Base-by-base conservation (phyloP, 2,888 invertebrate species). In the Diogma glabrata region DNA sequence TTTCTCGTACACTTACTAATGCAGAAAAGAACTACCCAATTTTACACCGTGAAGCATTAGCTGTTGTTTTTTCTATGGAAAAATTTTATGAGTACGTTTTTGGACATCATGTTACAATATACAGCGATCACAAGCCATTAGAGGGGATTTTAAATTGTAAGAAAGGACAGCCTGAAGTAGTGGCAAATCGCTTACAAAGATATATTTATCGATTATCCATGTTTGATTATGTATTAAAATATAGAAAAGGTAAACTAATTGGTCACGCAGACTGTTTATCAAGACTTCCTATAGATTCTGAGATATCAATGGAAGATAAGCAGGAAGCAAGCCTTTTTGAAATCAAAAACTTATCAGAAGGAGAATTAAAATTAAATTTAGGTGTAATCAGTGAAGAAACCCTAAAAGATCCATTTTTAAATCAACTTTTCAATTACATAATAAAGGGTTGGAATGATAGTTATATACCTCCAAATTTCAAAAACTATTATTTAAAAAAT, bases 191-290 rank as follows among this genome's bases (percentile, higher is more conserved):
- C 8, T 10, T 17, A 9, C 38, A 62, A 53, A 54, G 60, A 52
- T 62, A 63, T 57, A 49, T 58, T 12, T 53, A 62, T 24, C 57
- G 54, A 49, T 49, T 64, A 19, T 53, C 60, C 40, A 55, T 52
- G n/a, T 63, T 60, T 54, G 54, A 60, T 49, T 51, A 61, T 7
- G 55, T 54, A 30, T 54, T 65, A 2, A 51, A 45, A 45, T 60
- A 58, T 52, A 53, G 52, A 36, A 62, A 62, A 1, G 63, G 61
- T n/a, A 63, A 59, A 17, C n/a, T n/a, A n/a, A 63, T 58, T 36
- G 36, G 58, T 20, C 51, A 64, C 19, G 60, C 63, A 4, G 20
- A 43, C 20, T 17, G 9, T 43, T 20, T 43, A 12, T 19, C 19
- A 19, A 55, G 63, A 26, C 53, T 59, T 10, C 54, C 40, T 4